Conservation (phyloP, 2,888 invertebrate species). For the Drosophila lacicola region DNA sequence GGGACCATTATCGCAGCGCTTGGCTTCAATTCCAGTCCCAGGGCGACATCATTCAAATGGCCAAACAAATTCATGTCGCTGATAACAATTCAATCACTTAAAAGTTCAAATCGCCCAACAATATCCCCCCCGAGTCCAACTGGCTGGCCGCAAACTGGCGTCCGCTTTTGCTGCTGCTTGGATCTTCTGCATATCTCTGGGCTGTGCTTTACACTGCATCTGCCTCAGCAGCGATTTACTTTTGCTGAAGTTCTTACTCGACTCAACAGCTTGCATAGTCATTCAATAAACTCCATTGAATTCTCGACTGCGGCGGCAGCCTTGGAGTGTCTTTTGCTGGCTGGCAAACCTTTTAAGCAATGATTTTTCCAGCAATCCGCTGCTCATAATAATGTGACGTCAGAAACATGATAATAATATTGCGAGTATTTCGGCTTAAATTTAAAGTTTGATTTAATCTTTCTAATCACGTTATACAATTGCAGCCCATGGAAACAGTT, state of each 20-base stretch:
- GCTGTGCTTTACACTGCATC: slow-evolving; percentile 42
- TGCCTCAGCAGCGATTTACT: slow-evolving; percentile 45
- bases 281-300: slow-evolving; percentile 48
- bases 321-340: slow-evolving; percentile 22
- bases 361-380: slow-evolving; percentile 14
- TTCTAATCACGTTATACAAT: too few relatives aligned
- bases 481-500: too few relatives aligned
- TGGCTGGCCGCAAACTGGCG: slow-evolving; percentile 6
- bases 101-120: slow-evolving; percentile 65
- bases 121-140: slow-evolving; percentile 51
- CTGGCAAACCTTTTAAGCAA: slow-evolving; percentile 17
- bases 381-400: slow-evolving; percentile 1
- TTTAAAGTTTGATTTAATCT: too few relatives aligned
- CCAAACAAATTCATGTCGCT: slow-evolving; percentile 54
- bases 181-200: slow-evolving; percentile 19
- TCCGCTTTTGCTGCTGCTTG: slow-evolving; percentile 4
- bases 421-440: too few relatives aligned
- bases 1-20: slow-evolving; percentile 4
- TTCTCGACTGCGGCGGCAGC: slow-evolving; percentile 22
- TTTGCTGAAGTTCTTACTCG: slow-evolving; percentile 51
- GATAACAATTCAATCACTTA: slow-evolving; percentile 77
- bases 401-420: too few relatives aligned
- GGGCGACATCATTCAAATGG: slow-evolving; percentile 46
- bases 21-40: slow-evolving; percentile 2
- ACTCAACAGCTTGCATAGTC: slow-evolving; percentile 50